Percentiles rank a stretch among this genome's conserved stretches.
Conservation (phyloP, 2,113 vertebrate species). For the Athene cunicularia region DNA sequence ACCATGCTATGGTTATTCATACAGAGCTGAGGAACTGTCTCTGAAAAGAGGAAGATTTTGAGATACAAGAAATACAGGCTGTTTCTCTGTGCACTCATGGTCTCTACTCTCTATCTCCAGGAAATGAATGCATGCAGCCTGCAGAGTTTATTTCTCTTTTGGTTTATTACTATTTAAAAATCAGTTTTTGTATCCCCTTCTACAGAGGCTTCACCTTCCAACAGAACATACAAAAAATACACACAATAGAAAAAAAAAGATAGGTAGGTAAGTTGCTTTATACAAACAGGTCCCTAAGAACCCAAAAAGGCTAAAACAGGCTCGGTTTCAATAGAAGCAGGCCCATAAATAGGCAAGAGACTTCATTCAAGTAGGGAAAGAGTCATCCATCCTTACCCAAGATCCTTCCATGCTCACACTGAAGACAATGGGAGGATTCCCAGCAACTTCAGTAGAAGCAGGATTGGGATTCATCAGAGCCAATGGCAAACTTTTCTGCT, state of each 20-base stretch:
- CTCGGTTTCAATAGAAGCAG: conserved; percentile 71
- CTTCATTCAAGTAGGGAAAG: conserved; percentile 68
- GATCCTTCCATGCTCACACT: conserved; percentile 59
- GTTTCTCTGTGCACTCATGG: neutral
- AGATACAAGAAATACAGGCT: neutral
- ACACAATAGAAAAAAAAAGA: conserved; percentile 66
- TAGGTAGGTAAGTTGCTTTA: conserved; percentile 70
- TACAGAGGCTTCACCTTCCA: conserved; percentile 71
- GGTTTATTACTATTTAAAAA: conserved; percentile 73
- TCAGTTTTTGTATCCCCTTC: conserved; percentile 63
- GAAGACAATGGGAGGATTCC: conserved; percentile 43
- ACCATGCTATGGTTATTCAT: neutral
- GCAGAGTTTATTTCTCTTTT: conserved; percentile 66
- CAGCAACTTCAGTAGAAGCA: conserved; percentile 53
- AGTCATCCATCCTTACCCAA: conserved; percentile 62
- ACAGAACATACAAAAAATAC: conserved; percentile 72
- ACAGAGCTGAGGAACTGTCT: neutral
- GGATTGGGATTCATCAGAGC: conserved; percentile 64
- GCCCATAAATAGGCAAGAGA: conserved; percentile 68
- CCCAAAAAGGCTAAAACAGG: conserved; percentile 69
- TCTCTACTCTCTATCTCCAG: conserved; percentile 17
- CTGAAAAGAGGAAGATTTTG: neutral
- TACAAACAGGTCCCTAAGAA: conserved; percentile 71
- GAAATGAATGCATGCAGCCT: conserved; percentile 69
- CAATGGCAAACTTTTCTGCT: conserved; percentile 50